Percentiles rank a stretch among this genome's conserved stretches.
Conservation (phyloP, 2,888 invertebrate species). For the Sturmia bella region DNA sequence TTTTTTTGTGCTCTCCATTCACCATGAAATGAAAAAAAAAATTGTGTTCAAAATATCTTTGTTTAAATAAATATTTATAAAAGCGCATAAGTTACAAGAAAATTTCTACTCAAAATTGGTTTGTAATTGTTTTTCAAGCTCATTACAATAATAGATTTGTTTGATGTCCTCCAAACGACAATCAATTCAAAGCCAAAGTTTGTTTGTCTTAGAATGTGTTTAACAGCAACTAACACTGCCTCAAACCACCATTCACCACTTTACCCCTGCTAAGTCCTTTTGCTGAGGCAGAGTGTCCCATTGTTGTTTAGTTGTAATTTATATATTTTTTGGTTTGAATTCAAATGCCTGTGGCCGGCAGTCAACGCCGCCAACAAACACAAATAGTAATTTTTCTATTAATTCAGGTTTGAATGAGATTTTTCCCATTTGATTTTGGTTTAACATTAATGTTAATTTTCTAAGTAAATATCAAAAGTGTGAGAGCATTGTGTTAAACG, state of each 20-base stretch:
- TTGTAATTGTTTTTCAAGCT: slow-evolving; percentile 70
- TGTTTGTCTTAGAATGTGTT: slow-evolving; percentile 55
- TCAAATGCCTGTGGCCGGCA: slow-evolving; percentile 16
- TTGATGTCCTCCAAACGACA: slow-evolving; percentile 53
- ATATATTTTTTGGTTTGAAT: slow-evolving; percentile 65
- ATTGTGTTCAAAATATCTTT: slow-evolving; percentile 37
- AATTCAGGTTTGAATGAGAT: slow-evolving; percentile 57
- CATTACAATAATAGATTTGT: slow-evolving; percentile 54
- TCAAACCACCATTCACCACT: slow-evolving; percentile 19
- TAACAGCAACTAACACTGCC: slow-evolving; percentile 36
- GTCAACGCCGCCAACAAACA: slow-evolving; percentile 6
- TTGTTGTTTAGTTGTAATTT: slow-evolving; percentile 50
- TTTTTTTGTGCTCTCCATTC: slow-evolving; percentile 6
- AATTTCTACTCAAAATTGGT: slow-evolving; percentile 72
- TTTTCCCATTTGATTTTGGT: slow-evolving; percentile 39
- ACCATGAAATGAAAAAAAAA: slow-evolving; percentile 46
- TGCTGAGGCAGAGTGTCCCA: slow-evolving; percentile 34
- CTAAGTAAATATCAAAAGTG: slow-evolving; percentile 62
- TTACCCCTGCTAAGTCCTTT: slow-evolving; percentile 32
- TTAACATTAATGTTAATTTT: slow-evolving; percentile 65
- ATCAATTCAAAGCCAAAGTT: slow-evolving; percentile 61
- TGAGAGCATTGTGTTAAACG: slow-evolving; percentile 62
- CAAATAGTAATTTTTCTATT: slow-evolving; percentile 68
- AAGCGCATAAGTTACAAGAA: slow-evolving; percentile 68
- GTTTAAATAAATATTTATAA: slow-evolving; percentile 68